Base-by-base conservation (phyloP, 2,888 invertebrate genomes). In the Trypoxylon attenuatum region DNA sequence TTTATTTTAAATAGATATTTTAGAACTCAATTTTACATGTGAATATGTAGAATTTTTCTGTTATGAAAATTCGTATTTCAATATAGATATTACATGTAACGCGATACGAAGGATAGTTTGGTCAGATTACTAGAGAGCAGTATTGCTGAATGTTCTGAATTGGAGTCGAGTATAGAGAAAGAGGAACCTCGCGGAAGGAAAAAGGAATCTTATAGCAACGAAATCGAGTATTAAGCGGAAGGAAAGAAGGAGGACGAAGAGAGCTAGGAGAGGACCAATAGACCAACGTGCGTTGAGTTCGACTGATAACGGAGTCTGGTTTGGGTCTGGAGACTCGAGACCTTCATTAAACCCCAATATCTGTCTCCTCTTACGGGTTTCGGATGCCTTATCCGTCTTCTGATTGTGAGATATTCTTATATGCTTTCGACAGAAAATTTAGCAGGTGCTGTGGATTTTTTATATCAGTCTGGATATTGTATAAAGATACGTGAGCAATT, bases 311-410 rank as follows among this genome's bases (percentile, higher is more conserved):
- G 49, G 53, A 60, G 38, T 39, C 29, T 22, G 63, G 50, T 50
- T 58, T 41, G 23, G 59, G 52, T 46, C 45, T 50, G 49, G 65
- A 71, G 47, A 47, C 52, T 52, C 49, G 33, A 41, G 61, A 67
- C 62, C 67, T 76, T 76, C 71, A 69, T 76, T 76, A 69, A 76
- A 71, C 61, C 71, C 46, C 71, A 64, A 73, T 71, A 71, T 76
- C 64, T 67, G 47, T 69, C 65, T 57, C 43, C n/a, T 22, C 33
- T 60, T 8, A n/a, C n/a, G 33, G 21, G 50, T 25, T 4, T 2
- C 10, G 21, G 39, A 8, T 16, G 33, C 29, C 41, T 56, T 50
- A 50, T 56, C 50, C 49, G 21, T 22, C 19, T 38, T 56, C 16
- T 33, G 1, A 0, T 1, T n/a, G n/a, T 21, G 15, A 13, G 43